Evolutionary conservation across 2,888 invertebrate species (phyloP).

Genomic region (Vannuccia rotundouncinata): DNA sequence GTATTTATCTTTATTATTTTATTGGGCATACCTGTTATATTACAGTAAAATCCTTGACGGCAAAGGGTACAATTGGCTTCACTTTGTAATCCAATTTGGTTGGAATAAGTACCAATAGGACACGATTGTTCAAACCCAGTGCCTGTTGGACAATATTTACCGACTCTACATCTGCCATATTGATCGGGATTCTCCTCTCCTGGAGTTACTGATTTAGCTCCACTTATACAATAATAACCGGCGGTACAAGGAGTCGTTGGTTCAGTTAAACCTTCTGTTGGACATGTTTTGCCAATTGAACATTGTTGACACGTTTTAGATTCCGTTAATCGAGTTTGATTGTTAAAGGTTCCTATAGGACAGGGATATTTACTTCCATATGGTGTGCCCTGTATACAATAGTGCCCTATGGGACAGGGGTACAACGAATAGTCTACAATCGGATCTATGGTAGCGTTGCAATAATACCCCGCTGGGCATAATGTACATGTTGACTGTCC

Average conservation of each 20-base stretch:
- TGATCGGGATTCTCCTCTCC: background rate
- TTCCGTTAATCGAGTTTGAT: conserved; percentile 44
- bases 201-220: background rate
- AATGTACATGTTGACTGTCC: conserved; percentile 46
- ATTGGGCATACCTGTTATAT: conserved; percentile 46
- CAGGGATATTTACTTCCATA: conserved; percentile 48
- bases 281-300: conserved; percentile 49
- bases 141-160: conserved; percentile 49
- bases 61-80: conserved; percentile 31
- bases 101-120: conserved; percentile 48
- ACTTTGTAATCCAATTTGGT: conserved; percentile 45
- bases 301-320: conserved; percentile 47
- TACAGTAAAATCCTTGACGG: background rate
- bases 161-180: conserved; percentile 47
- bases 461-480: conserved; percentile 50
- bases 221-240: conserved; percentile 43
- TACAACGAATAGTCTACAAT: conserved; percentile 46
- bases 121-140: conserved; percentile 48
- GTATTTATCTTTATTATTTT: background rate
- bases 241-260: conserved; percentile 36
- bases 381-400: conserved; percentile 50
- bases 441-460: conserved; percentile 51
- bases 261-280: conserved; percentile 44
- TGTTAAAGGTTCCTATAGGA: conserved; percentile 50
- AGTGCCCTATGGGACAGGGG: conserved; percentile 51